Evolutionary conservation across 2,113 vertebrate species (phyloP), one percentile per base, ranked within the genome.

Genomic region (Megaptera novaeangliae): DNA sequence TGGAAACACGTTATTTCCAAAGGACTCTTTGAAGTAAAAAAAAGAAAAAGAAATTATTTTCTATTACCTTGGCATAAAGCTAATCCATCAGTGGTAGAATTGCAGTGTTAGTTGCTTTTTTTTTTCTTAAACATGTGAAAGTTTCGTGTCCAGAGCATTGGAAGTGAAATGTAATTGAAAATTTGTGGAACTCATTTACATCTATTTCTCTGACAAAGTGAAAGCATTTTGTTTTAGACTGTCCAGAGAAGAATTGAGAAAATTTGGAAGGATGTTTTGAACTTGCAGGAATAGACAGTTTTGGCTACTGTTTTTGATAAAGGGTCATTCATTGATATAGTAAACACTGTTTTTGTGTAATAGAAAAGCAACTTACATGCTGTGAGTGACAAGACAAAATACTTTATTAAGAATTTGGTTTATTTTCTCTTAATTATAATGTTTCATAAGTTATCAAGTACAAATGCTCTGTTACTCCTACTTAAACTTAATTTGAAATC

Each of bases 141-240:
- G 49, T 92, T 94, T 94, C 14, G 96, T 6, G 55, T 88, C n/a
- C 21, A 83, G 55, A 95, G 82, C 29, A 55, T 69, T 91, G 39
- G 49, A 95, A 95, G 74, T 71, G 64, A 89, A 95, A 41, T 91
- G 21, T 96, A 88, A 94, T 21, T 92, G 84, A 64, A 94, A 97
- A 97, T 97, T 96, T 97, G 77, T 90, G 29, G 41, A 74, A n/a
- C 63, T 97, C 4, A 1, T 77, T 94, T 89, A 3, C 29, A 91
- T 88, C 83, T 29, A 78, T 96, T 97, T 94, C 49, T 86, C 15
- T 97, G 81, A 95, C 46, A 94, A 89, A 97, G 44, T 75, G 83
- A 97, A 97, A 98, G 89, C 52, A 20, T 97, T 97, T 98, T 85
- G 57, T 61, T 98, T 98, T 90, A 96, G 82, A 85, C 46, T 93